These are phyloP conservation scores for Oceanites oceanicus DNA, from an alignment of 2,113 vertebrate species.

Conservation along the genomic window DNA sequence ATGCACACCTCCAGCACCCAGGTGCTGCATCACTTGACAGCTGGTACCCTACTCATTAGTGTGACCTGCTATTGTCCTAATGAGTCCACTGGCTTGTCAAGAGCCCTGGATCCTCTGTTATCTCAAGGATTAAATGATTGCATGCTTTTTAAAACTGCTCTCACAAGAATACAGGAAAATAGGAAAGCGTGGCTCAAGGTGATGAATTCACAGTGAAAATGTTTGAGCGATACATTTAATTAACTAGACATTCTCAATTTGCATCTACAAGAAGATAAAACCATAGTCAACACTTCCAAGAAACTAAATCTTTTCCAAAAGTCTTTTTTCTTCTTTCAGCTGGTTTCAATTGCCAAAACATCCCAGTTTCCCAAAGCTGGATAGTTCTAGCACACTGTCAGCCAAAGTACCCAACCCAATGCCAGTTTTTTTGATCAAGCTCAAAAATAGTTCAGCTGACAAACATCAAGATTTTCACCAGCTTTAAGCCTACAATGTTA, in stretches of 20 bases:
- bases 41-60: neutral
- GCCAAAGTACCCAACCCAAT: neutral
- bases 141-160: neutral
- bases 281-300: neutral
- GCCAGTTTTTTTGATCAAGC: neutral
- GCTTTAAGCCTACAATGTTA: neutral
- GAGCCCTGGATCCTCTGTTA: neutral
- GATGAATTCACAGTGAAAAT: neutral
- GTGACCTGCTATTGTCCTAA: neutral
- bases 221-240: neutral
- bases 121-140: neutral
- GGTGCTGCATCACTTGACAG: neutral
- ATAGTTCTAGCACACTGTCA: neutral
- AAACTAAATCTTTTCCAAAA: neutral
- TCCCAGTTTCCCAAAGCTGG: neutral
- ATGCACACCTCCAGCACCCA: neutral
- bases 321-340: neutral
- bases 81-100: neutral
- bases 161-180: neutral
- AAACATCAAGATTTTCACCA: neutral
- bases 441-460: neutral
- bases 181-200: neutral
- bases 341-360: neutral
- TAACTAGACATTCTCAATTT: neutral
- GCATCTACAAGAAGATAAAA: neutral